phyloP scores from a whole-genome alignment of 2,888 invertebrate genomes.

The Athetis lepigone region DNA sequence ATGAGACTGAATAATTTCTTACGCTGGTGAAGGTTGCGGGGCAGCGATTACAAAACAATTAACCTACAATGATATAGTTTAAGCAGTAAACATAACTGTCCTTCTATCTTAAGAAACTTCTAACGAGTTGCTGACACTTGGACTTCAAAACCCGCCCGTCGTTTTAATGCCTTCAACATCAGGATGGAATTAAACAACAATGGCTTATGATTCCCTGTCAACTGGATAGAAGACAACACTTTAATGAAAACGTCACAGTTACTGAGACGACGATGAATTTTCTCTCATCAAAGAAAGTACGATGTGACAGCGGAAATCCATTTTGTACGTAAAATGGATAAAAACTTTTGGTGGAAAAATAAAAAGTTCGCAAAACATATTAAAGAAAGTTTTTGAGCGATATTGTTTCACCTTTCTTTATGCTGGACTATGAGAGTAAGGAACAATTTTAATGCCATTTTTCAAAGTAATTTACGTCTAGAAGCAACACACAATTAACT shows the following conservation, averaged over 20 bases:
- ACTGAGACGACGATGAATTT: slow-evolving; percentile 68
- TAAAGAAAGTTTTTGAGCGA: slow-evolving; percentile 57
- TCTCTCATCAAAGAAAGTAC: slow-evolving; percentile 75
- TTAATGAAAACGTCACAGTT: slow-evolving; percentile 81
- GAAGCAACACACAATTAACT: slow-evolving; percentile 3
- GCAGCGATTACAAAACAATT: neutral
- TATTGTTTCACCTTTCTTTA: slow-evolving; percentile 55
- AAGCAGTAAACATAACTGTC: slow-evolving; percentile 44
- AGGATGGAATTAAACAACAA: slow-evolving; percentile 75
- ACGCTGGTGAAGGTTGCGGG: slow-evolving; percentile 6
- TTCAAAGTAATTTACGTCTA: slow-evolving; percentile 3
- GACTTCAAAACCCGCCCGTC: slow-evolving; percentile 65
- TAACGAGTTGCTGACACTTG: slow-evolving; percentile 66
- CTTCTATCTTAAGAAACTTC: slow-evolving; percentile 61
- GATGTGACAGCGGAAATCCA: slow-evolving; percentile 73
- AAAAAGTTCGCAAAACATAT: slow-evolving; percentile 64
- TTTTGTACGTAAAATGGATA: slow-evolving; percentile 74
- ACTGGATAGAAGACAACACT: slow-evolving; percentile 75
- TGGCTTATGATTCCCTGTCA: slow-evolving; percentile 77
- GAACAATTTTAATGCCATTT: slow-evolving; percentile 32
- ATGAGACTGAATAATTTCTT: slow-evolving; percentile 15
- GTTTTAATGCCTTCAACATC: slow-evolving; percentile 64
- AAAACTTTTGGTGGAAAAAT: slow-evolving; percentile 68
- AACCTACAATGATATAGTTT: slow-evolving; percentile 4
- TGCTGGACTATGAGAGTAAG: slow-evolving; percentile 27